Percentiles rank a stretch among this genome's conserved stretches.
Evolutionary conservation across 2,888 invertebrate species (phyloP).

Genomic region (Apotomis capreana): DNA sequence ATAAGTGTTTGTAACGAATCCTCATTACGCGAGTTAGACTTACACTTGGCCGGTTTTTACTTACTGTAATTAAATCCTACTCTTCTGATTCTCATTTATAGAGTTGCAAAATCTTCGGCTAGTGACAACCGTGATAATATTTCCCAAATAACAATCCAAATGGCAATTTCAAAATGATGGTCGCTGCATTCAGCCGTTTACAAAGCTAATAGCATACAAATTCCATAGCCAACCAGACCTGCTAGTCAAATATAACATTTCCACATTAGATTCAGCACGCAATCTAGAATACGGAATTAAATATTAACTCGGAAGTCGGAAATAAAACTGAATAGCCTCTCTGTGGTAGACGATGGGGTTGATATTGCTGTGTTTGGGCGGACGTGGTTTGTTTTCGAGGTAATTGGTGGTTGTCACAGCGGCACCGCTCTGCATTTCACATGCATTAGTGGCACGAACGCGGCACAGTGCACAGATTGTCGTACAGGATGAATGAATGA

Average conservation of each 20-base stretch:
- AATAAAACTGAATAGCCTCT: constrained; percentile 12
- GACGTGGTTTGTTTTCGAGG: constrained; percentile 27
- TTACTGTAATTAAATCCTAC: too few species aligned
- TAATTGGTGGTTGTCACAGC: constrained; percentile 60
- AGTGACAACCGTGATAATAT: too few species aligned
- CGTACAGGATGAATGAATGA: not conserved
- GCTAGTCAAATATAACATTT: constrained; percentile 34
- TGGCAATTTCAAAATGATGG: too few species aligned
- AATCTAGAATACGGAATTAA: constrained; percentile 38
- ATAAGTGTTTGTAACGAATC: too few species aligned
- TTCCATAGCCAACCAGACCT: constrained; percentile 19
- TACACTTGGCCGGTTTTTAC: too few species aligned
- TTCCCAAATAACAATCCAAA: too few species aligned
- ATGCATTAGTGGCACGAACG: constrained; percentile 54
- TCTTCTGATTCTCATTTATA: too few species aligned
- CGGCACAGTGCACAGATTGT: constrained; percentile 23
- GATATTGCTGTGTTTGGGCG: constrained; percentile 7
- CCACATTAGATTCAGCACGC: constrained; percentile 38
- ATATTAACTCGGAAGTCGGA: constrained; percentile 30
- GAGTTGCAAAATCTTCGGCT: too few species aligned
- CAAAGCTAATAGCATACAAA: constrained; percentile 18
- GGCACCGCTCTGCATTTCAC: constrained; percentile 55
- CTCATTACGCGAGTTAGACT: too few species aligned
- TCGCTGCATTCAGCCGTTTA: not conserved
- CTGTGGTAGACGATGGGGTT: not conserved